Percentiles rank a stretch among this genome's conserved stretches.
Conservation (phyloP, 2,113 vertebrate species). For the Micronycteris hirsuta region DNA sequence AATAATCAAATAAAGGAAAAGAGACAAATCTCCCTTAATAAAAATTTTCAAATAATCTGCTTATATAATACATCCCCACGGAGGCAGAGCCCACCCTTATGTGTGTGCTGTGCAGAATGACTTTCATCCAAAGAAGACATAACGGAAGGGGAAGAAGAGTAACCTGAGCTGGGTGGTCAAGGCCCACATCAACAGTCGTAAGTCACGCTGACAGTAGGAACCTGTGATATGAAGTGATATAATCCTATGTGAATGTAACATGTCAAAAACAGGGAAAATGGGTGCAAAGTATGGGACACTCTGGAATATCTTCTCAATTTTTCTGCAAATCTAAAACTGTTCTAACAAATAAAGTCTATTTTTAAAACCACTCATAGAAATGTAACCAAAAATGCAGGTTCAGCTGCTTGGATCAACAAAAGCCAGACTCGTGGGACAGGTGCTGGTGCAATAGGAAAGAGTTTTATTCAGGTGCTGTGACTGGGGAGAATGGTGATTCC, state of each 20-base stretch:
- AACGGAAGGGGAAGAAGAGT: neutral
- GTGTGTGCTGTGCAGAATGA: no score
- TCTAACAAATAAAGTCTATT: neutral
- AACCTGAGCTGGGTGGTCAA: neutral
- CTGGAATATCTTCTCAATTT: neutral
- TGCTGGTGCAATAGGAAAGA: no score
- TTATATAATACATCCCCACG: neutral
- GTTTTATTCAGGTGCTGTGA: no score
- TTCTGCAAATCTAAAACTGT: neutral
- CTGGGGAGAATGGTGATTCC: no score
- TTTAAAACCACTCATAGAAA: neutral
- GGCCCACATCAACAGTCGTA: neutral
- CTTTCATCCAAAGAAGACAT: neutral
- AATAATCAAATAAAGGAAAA: neutral
- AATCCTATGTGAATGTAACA: neutral
- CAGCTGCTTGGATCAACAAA: no score
- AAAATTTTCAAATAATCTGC: neutral
- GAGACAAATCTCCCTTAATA: neutral
- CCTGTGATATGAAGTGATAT: neutral
- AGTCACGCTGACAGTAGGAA: neutral
- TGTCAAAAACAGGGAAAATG: neutral
- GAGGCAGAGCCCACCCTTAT: neutral
- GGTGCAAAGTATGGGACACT: neutral
- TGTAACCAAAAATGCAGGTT: neutral
- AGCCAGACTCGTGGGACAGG: no score